Base-by-base conservation (phyloP, 2,797 vertebrate species). In the Amblyraja radiata region DNA sequence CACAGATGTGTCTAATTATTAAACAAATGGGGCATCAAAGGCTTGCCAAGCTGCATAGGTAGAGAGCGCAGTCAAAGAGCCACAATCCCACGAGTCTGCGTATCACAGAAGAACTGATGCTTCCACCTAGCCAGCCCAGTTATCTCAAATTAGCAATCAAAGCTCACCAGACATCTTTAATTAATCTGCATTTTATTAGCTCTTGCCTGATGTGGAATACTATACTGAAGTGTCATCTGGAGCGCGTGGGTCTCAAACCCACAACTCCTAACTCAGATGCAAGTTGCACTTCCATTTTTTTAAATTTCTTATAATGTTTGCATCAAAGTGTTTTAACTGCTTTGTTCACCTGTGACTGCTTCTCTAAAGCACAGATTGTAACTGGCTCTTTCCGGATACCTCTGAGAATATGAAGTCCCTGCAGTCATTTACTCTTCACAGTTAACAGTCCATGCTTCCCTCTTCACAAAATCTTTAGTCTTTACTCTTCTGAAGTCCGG, bases 401-500 rank as follows among this genome's bases (percentile, higher is more conserved):
- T 9, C 28, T 65, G 14, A n/a, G 84, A 88, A 36, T 88, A 61
- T 86, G 25, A 63, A n/a, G 58, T 65, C 16, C 61, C 63, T 88
- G 84, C n/a, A 23, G 63, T 21, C n/a, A 88, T 21, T 68, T 88
- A 68, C 61, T 68, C n/a, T 88, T 88, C 63, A 32, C 16, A 68
- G 63, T 36, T 36, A 88, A 68, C 36, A 32, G n/a, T n/a, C 84
- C n/a, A 21, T 9, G 14, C n/a, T 88, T 88, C 63, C n/a, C 1
- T 36, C 84, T 63, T 88, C 84, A 23, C 18, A 16, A 54, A 8
- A 81, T n/a, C 2, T 68, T 32, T 6, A 65, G 83, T 63, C 16
- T n/a, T 88, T 88, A 36, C 84, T 32, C 63, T n/a, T 88, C 84
- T 36, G 16, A 88, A 68, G n/a, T 88, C 84, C 61, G n/a, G 63